Percentiles rank a stretch among this genome's conserved stretches.
Conservation (phyloP, 2,888 invertebrate genomes). For the Drosophila planitibia region DNA sequence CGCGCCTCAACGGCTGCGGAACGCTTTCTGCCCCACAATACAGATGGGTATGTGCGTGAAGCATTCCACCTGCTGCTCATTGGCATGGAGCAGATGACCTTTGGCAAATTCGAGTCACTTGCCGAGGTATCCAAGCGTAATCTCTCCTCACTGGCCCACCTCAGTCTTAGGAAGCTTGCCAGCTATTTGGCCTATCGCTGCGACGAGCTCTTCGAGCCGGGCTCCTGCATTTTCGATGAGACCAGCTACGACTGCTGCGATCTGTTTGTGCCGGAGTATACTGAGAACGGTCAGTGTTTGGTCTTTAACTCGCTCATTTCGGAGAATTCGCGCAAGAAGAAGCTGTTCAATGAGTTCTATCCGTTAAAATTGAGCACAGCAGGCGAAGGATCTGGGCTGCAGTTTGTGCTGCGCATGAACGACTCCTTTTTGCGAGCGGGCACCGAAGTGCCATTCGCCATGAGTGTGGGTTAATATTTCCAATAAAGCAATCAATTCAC, state of each 20-base stretch:
- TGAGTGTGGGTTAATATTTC: conserved; percentile 52
- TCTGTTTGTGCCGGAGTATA: conserved; percentile 85
- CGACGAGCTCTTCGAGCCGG: conserved; percentile 84
- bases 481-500: not conserved
- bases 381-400: conserved; percentile 82
- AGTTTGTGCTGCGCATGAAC: conserved; percentile 64
- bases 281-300: conserved; percentile 85
- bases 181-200: conserved; percentile 82
- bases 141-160: conserved; percentile 40
- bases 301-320: conserved; percentile 85
- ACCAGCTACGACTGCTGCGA: conserved; percentile 84
- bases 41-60: conserved; percentile 38
- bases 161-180: conserved; percentile 68
- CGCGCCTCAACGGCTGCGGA: conserved; percentile 66
- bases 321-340: conserved; percentile 71
- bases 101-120: conserved; percentile 62
- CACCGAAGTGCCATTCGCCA: conserved; percentile 41
- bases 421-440: conserved; percentile 42
- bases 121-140: conserved; percentile 36
- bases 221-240: conserved; percentile 85
- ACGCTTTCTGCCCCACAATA: conserved; percentile 73
- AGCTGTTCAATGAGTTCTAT: conserved; percentile 66
- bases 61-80: conserved; percentile 65
- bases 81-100: conserved; percentile 57
- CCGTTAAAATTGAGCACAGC: conserved; percentile 75